Evolutionary conservation across 2,888 invertebrate species (phyloP), one percentile per base, ranked within the genome.

Genomic region (Athetis lepigone): DNA sequence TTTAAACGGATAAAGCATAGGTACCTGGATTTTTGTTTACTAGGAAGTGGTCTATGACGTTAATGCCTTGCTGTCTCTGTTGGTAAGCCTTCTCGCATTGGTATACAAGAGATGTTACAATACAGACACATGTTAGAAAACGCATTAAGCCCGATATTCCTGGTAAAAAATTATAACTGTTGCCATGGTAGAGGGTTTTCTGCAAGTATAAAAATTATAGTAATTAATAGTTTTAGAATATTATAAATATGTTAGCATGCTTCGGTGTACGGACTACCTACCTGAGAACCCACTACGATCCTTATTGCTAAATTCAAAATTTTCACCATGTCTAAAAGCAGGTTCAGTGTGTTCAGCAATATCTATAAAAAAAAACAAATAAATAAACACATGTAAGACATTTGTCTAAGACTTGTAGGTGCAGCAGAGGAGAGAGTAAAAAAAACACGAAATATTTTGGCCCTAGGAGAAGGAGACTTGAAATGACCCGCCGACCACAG

Each of bases 281-380:
- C 92, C 88, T 91, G 90, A 8, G 86, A 80, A 29, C 88, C 87
- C 27, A 87, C 70, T 16, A 85, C 23, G 16, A 92, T 70, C 43
- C 91, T 86, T 2, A 91, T 85, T 0, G 86, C 79, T 39, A 90
- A 64, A 75, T 93, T 92, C 2, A 87, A 85, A 59, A 86, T 88
- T 71, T 91, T 82, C 36, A 93, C 85, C 84, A 92, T 90, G 58
- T 92, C 93, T 47, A 91, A 87, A 11, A 92, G 83, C 19, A 92
- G 77, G 69, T 90, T 92, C 46, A 90, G 66, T 46, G 83, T 89
- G 60, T 91, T 93, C 37, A 93, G 65, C 60, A 93, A 68, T 59
- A 92, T 88, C 93, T 93, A 85, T 56, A 90, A 90, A 19, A 19
- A 19, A 37, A 19, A 21, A 0, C 1, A 33, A 33, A 4, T 33